A percentile compares a stretch with the other conserved stretches of the same genome.
Conservation (phyloP, 2,888 invertebrate genomes). For the Monochamus alternatus region DNA sequence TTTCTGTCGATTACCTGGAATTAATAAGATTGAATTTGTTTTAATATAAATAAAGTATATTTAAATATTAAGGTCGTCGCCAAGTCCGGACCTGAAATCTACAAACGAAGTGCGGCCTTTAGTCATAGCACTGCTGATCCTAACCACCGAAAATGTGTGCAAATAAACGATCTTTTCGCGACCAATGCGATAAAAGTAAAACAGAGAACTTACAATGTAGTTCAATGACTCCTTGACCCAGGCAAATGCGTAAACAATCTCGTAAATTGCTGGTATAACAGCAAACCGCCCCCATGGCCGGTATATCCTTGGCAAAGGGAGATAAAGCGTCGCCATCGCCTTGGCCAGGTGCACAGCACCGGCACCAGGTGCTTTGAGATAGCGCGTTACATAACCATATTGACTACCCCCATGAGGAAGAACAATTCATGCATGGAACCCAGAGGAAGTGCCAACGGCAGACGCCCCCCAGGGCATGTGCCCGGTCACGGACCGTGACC, state of each 20-base stretch:
- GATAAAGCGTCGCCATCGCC: slow-evolving; percentile 36
- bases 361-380: slow-evolving; percentile 42
- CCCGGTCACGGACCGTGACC: slow-evolving; percentile 1
- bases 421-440: slow-evolving; percentile 44
- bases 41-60: no score
- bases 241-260: slow-evolving; percentile 6
- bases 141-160: no score
- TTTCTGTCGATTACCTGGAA: no score
- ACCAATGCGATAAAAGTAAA: no score
- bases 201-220: neutral
- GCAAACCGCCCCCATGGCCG: slow-evolving; percentile 41
- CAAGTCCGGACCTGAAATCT: no score
- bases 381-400: slow-evolving; percentile 35
- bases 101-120: no score
- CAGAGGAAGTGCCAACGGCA: slow-evolving; percentile 7
- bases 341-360: slow-evolving; percentile 43
- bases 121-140: no score
- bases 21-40: no score
- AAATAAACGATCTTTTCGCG: no score
- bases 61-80: no score
- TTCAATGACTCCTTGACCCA: neutral
- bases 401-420: slow-evolving; percentile 45
- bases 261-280: slow-evolving; percentile 23
- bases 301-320: slow-evolving; percentile 38
- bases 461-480: slow-evolving; percentile 12